Evolutionary conservation across 53 echinoderm and acorn worm species (phyloP).

Genomic region (Glandiceps talaboti): DNA sequence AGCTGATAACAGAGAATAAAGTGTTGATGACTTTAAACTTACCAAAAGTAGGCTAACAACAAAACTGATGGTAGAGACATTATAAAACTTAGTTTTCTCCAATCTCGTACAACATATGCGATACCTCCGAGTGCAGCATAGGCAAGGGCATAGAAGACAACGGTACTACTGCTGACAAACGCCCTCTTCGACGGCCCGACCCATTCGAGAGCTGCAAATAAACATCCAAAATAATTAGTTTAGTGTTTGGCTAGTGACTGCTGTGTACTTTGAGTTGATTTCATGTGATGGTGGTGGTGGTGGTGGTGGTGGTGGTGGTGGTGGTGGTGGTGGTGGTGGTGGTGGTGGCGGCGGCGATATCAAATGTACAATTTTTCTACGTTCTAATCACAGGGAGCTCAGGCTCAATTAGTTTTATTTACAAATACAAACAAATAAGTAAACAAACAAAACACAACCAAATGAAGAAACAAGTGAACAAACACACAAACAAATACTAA

Average conservation of each 20-base stretch:
- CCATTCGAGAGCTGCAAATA: not conserved
- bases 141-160: not conserved
- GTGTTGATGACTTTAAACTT: no score
- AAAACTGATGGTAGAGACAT: conserved; percentile 30
- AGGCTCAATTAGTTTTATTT: no score
- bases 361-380: not conserved
- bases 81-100: conserved; percentile 45
- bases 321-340: not conserved
- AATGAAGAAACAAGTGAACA: no score
- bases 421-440: no score
- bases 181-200: not conserved
- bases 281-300: not conserved
- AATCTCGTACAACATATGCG: conserved; percentile 52
- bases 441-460: no score
- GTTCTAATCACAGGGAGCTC: no score
- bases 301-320: not conserved
- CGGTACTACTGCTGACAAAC: not conserved
- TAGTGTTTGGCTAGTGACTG: no score
- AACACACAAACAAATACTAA: no score
- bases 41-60: conserved; percentile 43
- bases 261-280: not conserved
- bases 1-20: no score
- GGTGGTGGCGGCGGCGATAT: not conserved
- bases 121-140: not conserved
- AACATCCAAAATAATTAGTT: no score